Evolutionary conservation across 2,113 vertebrate genomes (phyloP).

Genomic region (Etheostoma spectabile): DNA sequence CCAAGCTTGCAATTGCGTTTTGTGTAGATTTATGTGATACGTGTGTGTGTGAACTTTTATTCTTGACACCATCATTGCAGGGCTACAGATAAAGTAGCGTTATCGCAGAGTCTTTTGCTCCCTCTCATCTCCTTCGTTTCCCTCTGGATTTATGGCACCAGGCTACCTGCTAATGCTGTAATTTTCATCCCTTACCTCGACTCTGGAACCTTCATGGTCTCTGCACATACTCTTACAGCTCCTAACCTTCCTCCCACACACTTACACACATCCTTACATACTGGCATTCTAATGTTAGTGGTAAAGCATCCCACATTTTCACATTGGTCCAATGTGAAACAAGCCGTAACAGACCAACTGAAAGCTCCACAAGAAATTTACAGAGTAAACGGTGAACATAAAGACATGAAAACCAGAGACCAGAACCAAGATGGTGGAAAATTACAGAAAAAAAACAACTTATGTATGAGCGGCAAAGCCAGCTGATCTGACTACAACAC

Average conservation of each 20-base stretch:
- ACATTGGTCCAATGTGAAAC: not conserved
- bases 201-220: constrained; percentile 16
- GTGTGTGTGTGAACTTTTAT: constrained; percentile 28
- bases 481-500: not conserved
- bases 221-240: constrained; percentile 19
- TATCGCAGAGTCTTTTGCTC: constrained; percentile 6
- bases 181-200: constrained; percentile 23
- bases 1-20: not conserved
- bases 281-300: not conserved
- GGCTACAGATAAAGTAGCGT: constrained; percentile 7
- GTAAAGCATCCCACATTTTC: not conserved
- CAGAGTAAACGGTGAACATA: not conserved
- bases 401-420: not conserved
- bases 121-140: constrained; percentile 30
- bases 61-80: constrained; percentile 1
- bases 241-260: not conserved
- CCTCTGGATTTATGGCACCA: constrained; percentile 30
- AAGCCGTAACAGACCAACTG: not conserved
- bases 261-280: not conserved
- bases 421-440: not conserved
- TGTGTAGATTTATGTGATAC: not conserved
- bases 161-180: not conserved
- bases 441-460: not conserved
- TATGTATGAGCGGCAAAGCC: not conserved
- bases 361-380: not conserved